A percentile compares a stretch with the other conserved stretches of the same genome.
These are phyloP conservation scores for Aegithalos caudatus DNA, from an alignment of 2,113 vertebrate species.

Conservation along the genomic window DNA sequence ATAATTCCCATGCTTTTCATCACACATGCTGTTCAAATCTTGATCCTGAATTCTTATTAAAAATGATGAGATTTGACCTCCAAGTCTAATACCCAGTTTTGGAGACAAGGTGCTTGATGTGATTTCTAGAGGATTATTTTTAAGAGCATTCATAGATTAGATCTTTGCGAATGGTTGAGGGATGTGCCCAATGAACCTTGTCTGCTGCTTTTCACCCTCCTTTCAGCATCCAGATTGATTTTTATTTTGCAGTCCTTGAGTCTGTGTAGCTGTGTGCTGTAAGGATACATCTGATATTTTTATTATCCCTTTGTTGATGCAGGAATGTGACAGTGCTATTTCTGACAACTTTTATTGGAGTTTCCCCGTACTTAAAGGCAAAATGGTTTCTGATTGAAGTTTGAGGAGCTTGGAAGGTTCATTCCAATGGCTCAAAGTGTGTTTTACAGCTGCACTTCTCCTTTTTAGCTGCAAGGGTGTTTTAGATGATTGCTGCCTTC, in stretches of 20 bases:
- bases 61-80: slow-evolving; percentile 60
- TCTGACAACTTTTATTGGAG: background rate
- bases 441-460: background rate
- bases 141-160: slow-evolving; percentile 29
- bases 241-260: background rate
- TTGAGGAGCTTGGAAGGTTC: background rate
- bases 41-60: slow-evolving; percentile 53
- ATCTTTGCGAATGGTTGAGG: background rate
- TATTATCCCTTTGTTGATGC: background rate
- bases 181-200: background rate
- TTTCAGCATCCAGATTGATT: background rate
- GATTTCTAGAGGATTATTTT: slow-evolving; percentile 62
- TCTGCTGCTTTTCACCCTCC: background rate
- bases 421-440: background rate
- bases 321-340: background rate
- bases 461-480: background rate
- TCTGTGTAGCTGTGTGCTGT: background rate
- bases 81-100: slow-evolving; percentile 48
- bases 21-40: slow-evolving; percentile 28
- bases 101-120: slow-evolving; percentile 47
- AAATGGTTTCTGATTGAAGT: background rate
- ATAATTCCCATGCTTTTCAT: slow-evolving; percentile 46
- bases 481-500: background rate
- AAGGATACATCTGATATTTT: background rate
- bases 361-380: background rate